Conservation (phyloP, 2,888 invertebrate genomes). For the Lasioglossum leucozonium region DNA sequence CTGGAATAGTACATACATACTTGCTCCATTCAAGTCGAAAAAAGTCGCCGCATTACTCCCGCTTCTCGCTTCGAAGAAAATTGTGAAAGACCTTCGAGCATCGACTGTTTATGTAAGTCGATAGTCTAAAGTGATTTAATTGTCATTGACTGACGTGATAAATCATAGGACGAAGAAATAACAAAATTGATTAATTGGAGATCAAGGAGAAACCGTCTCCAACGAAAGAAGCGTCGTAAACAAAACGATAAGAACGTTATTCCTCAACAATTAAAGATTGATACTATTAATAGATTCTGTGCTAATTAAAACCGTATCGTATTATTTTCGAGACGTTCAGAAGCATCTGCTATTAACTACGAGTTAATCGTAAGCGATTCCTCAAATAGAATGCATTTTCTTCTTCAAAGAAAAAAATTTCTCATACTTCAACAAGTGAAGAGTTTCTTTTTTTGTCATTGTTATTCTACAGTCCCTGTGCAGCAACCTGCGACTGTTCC, state of each 20-base stretch:
- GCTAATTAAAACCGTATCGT: neutral
- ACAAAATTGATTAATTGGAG: neutral
- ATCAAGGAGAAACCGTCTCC: slow-evolving; percentile 1
- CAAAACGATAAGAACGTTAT: neutral
- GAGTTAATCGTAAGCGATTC: neutral
- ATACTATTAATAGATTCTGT: neutral
- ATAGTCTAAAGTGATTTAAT: neutral
- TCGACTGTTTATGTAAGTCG: neutral
- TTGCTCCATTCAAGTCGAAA: neutral
- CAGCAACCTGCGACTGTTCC: neutral
- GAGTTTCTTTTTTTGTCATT: neutral
- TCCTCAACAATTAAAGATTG: neutral
- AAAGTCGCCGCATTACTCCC: neutral
- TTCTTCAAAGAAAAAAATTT: neutral
- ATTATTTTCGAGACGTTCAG: neutral
- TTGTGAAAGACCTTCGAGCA: neutral
- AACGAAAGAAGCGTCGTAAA: neutral
- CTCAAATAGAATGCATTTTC: neutral
- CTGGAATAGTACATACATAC: neutral
- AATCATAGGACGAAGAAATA: neutral
- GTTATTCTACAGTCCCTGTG: neutral
- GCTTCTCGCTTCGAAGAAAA: neutral
- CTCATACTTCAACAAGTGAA: neutral
- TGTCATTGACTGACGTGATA: neutral
- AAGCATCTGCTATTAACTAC: neutral